phyloP scores from a whole-genome alignment of 1,140 invertebrate genomes.

The Drosophila kikkawai region DNA sequence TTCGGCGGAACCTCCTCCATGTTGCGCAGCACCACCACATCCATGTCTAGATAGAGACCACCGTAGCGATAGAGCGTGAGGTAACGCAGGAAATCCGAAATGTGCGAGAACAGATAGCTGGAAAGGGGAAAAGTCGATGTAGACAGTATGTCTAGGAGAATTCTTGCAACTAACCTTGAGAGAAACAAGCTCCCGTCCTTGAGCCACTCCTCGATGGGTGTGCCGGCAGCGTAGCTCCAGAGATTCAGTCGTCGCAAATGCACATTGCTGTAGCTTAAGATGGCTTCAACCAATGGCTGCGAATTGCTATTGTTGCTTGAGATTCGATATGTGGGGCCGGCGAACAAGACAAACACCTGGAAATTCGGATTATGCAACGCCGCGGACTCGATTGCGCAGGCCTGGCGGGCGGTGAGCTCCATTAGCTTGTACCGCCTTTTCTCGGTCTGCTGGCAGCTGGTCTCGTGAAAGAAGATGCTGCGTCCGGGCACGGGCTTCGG shows the following conservation, averaged over 20 bases:
- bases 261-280: constrained; percentile 87
- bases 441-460: constrained; percentile 82
- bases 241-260: constrained; percentile 87
- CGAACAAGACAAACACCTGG: constrained; percentile 87
- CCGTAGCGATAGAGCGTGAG: constrained; percentile 91
- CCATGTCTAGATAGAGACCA: constrained; percentile 92
- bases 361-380: constrained; percentile 87
- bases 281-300: constrained; percentile 69
- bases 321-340: constrained; percentile 85
- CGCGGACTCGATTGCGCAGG: constrained; percentile 89
- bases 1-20: constrained; percentile 87
- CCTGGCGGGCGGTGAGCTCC: constrained; percentile 86
- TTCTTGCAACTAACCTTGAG: constrained; percentile 84
- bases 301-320: constrained; percentile 58
- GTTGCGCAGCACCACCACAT: constrained; percentile 89
- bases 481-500: constrained; percentile 82
- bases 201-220: constrained; percentile 88
- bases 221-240: constrained; percentile 86
- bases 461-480: constrained; percentile 88
- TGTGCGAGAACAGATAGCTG: constrained; percentile 86
- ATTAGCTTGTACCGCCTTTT: constrained; percentile 15
- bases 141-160: not conserved
- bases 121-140: not conserved
- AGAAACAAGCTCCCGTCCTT: constrained; percentile 86
- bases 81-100: constrained; percentile 90